phyloP scores from a whole-genome alignment of 2,888 invertebrate species.

The Cloeon dipterum region DNA sequence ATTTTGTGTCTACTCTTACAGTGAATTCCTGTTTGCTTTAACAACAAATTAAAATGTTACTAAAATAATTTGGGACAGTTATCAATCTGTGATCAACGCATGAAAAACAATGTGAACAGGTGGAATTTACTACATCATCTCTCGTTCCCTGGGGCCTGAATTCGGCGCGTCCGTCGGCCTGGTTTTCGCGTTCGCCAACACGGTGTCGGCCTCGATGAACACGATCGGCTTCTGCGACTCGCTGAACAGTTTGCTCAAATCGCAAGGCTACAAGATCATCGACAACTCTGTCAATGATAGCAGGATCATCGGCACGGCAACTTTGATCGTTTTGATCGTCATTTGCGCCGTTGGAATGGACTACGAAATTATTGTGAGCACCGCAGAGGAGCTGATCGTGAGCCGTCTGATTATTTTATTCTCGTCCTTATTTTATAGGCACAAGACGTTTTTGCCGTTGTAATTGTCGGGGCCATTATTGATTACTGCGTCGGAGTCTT shows the following conservation, averaged over 20 bases:
- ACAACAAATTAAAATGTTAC: no score
- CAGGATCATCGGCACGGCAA: conserved; percentile 56
- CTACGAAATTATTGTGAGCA: conserved; percentile 74
- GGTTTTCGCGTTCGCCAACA: conserved; percentile 91
- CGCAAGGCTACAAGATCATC: conserved; percentile 38
- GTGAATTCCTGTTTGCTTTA: no score
- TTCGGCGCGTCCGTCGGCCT: conserved; percentile 96
- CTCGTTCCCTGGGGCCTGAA: conserved; percentile 84
- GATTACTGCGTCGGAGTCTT: conserved; percentile 75
- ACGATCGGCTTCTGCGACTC: conserved; percentile 95
- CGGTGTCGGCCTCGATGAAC: conserved; percentile 90
- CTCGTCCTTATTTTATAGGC: conserved; percentile 25
- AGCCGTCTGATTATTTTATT: no score
- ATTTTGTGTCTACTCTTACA: no score
- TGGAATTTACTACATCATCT: conserved; percentile 94
- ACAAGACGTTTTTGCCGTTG: conserved; percentile 63
- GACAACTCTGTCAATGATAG: conserved; percentile 58
- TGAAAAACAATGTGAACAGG: no score
- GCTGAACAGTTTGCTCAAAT: conserved; percentile 44
- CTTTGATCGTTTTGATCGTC: conserved; percentile 54
- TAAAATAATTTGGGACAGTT: no score
- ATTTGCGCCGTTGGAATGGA: conserved; percentile 89
- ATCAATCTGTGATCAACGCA: no score
- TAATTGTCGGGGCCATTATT: conserved; percentile 65
- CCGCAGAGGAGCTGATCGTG: no score